These are phyloP conservation scores for Torymus tubicola DNA, from an alignment of 2,888 invertebrate genomes.

Conservation along the genomic window DNA sequence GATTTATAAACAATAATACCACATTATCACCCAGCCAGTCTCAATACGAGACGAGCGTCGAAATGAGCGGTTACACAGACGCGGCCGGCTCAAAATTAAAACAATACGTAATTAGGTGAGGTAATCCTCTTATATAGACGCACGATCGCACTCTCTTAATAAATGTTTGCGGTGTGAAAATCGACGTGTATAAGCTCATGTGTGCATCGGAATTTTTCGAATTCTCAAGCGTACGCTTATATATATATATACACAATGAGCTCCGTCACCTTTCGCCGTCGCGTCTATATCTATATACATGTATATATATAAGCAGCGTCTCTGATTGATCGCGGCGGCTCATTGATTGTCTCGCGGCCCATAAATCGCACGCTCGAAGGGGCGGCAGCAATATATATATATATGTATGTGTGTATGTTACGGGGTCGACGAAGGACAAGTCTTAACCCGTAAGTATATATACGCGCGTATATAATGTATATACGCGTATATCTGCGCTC, in stretches of 20 bases:
- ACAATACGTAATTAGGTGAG: slow-evolving; percentile 53
- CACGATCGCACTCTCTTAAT: slow-evolving; percentile 37
- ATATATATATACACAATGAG: not conserved
- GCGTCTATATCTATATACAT: not conserved
- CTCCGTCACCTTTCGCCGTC: slow-evolving; percentile 41
- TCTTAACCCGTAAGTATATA: not conserved
- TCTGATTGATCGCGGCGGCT: slow-evolving; percentile 50
- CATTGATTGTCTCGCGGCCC: slow-evolving; percentile 52
- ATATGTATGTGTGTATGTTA: not conserved
- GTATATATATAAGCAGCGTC: no score
- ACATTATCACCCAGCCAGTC: slow-evolving; percentile 11
- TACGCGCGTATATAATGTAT: no score
- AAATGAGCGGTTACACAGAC: slow-evolving; percentile 5
- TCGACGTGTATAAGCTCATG: no score
- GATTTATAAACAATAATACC: slow-evolving; percentile 42
- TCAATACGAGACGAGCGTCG: not conserved
- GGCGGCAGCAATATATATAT: not conserved
- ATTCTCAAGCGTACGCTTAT: slow-evolving; percentile 19
- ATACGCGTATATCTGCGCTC: not conserved
- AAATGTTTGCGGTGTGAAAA: slow-evolving; percentile 15
- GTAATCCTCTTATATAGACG: slow-evolving; percentile 16
- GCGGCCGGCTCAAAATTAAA: slow-evolving; percentile 34
- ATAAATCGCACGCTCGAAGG: slow-evolving; percentile 53
- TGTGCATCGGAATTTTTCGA: slow-evolving; percentile 34
- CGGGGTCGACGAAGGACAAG: slow-evolving; percentile 51